Evolutionary conservation across 2,888 invertebrate species (phyloP).

Genomic region (Panopea generosa): DNA sequence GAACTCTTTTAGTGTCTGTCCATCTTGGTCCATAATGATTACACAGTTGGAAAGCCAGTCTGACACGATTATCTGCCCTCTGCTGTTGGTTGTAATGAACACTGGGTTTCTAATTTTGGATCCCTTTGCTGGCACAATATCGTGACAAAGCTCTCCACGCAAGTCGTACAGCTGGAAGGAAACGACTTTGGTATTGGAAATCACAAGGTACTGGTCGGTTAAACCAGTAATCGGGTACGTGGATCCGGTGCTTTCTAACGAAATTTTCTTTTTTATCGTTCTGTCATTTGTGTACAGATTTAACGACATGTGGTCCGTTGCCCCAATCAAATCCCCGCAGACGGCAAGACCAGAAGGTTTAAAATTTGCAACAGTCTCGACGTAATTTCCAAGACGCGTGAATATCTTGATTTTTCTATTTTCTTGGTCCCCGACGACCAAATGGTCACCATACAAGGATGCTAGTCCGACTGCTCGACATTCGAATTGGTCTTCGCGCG

Average conservation of each 20-base stretch:
- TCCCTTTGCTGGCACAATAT: conserved; percentile 47
- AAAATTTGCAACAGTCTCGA: conserved; percentile 49
- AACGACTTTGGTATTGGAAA: conserved; percentile 53
- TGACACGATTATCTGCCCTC: conserved; percentile 62
- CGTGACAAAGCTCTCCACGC: conserved; percentile 49
- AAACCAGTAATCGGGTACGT: conserved; percentile 57
- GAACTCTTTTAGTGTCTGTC: conserved; percentile 54
- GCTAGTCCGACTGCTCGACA: conserved; percentile 63
- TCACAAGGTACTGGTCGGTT: conserved; percentile 49
- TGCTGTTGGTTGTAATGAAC: conserved; percentile 57
- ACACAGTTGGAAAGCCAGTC: conserved; percentile 66
- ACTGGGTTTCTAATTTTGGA: conserved; percentile 54
- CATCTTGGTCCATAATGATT: conserved; percentile 57
- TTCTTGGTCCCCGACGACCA: conserved; percentile 61
- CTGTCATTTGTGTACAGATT: conserved; percentile 54
- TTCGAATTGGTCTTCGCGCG: conserved; percentile 55
- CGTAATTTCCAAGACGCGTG: conserved; percentile 48
- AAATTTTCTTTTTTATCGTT: conserved; percentile 56
- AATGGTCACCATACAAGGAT: conserved; percentile 38
- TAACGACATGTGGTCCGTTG: conserved; percentile 61
- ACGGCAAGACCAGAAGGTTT: conserved; percentile 58
- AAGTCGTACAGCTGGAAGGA: conserved; percentile 59
- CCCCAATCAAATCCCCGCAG: conserved; percentile 53
- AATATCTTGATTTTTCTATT: conserved; percentile 65
- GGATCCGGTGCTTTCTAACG: conserved; percentile 60